Evolutionary conservation across 1,140 invertebrate genomes (phyloP).

Genomic region (Drosophila willistoni): DNA sequence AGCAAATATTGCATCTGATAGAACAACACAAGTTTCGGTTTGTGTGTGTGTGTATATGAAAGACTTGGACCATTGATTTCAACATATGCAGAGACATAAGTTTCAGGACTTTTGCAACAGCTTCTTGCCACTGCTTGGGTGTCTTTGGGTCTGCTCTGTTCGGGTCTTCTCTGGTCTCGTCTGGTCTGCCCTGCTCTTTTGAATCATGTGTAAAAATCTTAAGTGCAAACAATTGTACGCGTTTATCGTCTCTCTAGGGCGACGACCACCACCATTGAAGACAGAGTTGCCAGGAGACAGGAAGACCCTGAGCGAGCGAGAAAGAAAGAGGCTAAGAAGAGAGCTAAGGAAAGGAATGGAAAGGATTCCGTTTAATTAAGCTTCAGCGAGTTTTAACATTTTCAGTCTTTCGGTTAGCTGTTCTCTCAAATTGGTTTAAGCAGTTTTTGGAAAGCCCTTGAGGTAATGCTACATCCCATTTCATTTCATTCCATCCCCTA

Average conservation of each 20-base stretch:
- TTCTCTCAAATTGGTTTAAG: slow-evolving; percentile 71
- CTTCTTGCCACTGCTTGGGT: slow-evolving; percentile 29
- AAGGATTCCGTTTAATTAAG: slow-evolving; percentile 80
- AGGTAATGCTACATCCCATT: slow-evolving; percentile 55
- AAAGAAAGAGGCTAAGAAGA: slow-evolving; percentile 29
- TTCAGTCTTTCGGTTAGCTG: slow-evolving; percentile 27
- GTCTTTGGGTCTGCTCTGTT: slow-evolving; percentile 37
- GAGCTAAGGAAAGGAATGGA: slow-evolving; percentile 9
- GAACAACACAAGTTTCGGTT: slow-evolving; percentile 54
- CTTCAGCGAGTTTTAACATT: slow-evolving; percentile 17
- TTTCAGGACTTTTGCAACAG: slow-evolving; percentile 54
- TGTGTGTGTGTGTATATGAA: slow-evolving; percentile 23
- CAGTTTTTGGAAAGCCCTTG: slow-evolving; percentile 76
- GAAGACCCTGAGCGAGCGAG: slow-evolving; percentile 9
- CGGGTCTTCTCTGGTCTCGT: slow-evolving; percentile 47
- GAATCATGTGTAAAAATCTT: slow-evolving; percentile 83
- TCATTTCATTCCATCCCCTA: slow-evolving; percentile 52
- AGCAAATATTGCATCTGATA: slow-evolving; percentile 82
- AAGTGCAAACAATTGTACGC: slow-evolving; percentile 83
- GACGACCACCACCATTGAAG: slow-evolving; percentile 82
- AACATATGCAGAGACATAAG: slow-evolving; percentile 82
- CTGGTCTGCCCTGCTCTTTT: slow-evolving; percentile 61
- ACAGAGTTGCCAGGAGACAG: neutral
- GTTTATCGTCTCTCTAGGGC: slow-evolving; percentile 80
- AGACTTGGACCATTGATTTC: slow-evolving; percentile 17